These are phyloP conservation scores for Callosobruchus maculatus DNA, from an alignment of 2,888 invertebrate species.

Conservation along the genomic window DNA sequence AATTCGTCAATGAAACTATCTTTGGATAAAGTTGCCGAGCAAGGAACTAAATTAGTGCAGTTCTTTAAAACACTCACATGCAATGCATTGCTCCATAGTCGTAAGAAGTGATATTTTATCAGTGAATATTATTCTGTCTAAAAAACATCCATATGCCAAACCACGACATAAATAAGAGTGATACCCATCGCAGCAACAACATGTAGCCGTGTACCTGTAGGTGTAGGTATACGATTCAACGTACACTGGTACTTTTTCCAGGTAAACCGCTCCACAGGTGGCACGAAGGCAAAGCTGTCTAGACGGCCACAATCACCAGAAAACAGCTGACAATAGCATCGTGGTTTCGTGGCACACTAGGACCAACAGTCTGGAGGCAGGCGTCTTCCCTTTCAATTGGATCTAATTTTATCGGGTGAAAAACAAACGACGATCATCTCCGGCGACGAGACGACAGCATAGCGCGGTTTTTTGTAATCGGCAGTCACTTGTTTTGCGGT, in stretches of 20 bases:
- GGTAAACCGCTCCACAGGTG: neutral
- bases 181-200: too few relatives aligned
- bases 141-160: too few relatives aligned
- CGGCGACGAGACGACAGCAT: neutral
- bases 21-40: too few relatives aligned
- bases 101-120: too few relatives aligned
- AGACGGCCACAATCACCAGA: neutral
- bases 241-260: neutral
- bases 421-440: neutral
- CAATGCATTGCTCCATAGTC: too few relatives aligned
- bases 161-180: too few relatives aligned
- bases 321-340: neutral
- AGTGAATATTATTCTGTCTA: too few relatives aligned
- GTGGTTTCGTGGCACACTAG: neutral
- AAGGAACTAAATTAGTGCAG: too few relatives aligned
- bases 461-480: neutral
- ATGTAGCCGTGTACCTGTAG: neutral
- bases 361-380: neutral
- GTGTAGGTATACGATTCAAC: neutral
- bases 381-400: neutral
- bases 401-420: neutral
- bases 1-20: too few relatives aligned
- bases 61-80: too few relatives aligned
- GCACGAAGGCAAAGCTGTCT: neutral
- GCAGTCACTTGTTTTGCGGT: neutral